phyloP scores from a whole-genome alignment of 1,140 invertebrate species.

The Rhopalosiphum maidis region DNA sequence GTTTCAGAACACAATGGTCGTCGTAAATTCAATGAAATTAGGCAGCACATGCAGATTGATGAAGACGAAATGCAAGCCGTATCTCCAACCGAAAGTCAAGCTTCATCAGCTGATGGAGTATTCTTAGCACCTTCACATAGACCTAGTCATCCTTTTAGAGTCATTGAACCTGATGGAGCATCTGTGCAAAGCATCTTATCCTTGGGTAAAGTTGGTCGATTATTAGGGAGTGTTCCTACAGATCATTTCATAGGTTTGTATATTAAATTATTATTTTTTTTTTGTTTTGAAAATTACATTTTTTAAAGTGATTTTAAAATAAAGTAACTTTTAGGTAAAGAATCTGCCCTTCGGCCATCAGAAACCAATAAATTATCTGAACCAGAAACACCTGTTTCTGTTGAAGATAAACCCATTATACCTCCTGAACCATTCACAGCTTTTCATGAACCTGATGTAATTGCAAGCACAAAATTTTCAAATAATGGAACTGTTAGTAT shows the following conservation, averaged over 20 bases:
- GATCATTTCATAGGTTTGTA: conserved; percentile 50
- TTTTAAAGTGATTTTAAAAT: not conserved
- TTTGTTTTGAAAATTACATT: not conserved
- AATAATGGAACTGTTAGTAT: conserved; percentile 61
- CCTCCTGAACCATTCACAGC: not conserved
- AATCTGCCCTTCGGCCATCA: conserved; percentile 38
- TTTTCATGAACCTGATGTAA: conserved; percentile 88
- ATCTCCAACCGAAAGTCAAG: conserved; percentile 80
- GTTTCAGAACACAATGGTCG: conserved; percentile 64
- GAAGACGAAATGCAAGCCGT: conserved; percentile 71
- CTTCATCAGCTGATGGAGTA: conserved; percentile 73
- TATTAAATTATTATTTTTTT: not conserved
- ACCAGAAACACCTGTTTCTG: conserved; percentile 30
- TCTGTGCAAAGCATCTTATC: conserved; percentile 87
- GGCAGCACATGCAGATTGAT: conserved; percentile 83
- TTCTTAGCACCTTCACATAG: conserved; percentile 67
- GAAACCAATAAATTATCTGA: conserved; percentile 38
- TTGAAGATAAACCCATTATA: conserved; percentile 35
- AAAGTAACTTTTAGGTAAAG: conserved; percentile 37
- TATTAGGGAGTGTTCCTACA: conserved; percentile 69
- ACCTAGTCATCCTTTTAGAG: conserved; percentile 77
- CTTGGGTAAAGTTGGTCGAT: conserved; percentile 77
- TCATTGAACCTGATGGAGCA: conserved; percentile 85
- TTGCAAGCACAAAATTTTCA: conserved; percentile 86
- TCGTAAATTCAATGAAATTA: conserved; percentile 78